phyloP scores from a whole-genome alignment of 1,140 invertebrate species.

The Drosophila bifasciata region DNA sequence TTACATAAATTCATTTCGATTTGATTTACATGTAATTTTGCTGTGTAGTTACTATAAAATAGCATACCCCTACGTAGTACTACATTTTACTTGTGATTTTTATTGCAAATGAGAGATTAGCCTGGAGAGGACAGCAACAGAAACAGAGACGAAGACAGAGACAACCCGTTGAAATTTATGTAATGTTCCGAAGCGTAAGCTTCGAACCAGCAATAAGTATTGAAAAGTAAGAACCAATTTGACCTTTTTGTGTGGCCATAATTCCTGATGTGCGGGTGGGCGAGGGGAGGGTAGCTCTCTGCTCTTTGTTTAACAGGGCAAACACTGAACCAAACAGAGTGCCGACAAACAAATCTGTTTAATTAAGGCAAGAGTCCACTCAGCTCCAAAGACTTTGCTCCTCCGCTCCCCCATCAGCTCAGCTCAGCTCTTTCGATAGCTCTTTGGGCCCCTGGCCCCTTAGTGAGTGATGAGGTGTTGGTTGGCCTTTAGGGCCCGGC shows the following conservation, averaged over 20 bases:
- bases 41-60: too few species aligned
- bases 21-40: too few species aligned
- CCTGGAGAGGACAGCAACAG: background rate
- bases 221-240: constrained; percentile 52
- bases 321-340: constrained; percentile 23
- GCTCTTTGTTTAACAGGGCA: constrained; percentile 42
- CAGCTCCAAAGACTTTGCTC: constrained; percentile 11
- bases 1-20: too few species aligned
- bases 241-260: constrained; percentile 50
- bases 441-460: constrained; percentile 30
- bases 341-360: constrained; percentile 56
- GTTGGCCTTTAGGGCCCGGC: constrained; percentile 54
- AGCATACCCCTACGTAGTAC: too few species aligned
- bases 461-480: constrained; percentile 61
- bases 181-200: constrained; percentile 25
- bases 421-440: constrained; percentile 5
- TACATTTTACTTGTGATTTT: constrained; percentile 25
- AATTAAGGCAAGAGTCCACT: constrained; percentile 54
- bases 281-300: background rate
- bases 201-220: constrained; percentile 35
- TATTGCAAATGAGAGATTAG: constrained; percentile 53
- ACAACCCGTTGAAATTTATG: constrained; percentile 32
- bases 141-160: constrained; percentile 31
- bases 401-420: constrained; percentile 1
- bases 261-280: constrained; percentile 24